Conservation (phyloP, 2,888 invertebrate species). For the Morpho deidamia region DNA sequence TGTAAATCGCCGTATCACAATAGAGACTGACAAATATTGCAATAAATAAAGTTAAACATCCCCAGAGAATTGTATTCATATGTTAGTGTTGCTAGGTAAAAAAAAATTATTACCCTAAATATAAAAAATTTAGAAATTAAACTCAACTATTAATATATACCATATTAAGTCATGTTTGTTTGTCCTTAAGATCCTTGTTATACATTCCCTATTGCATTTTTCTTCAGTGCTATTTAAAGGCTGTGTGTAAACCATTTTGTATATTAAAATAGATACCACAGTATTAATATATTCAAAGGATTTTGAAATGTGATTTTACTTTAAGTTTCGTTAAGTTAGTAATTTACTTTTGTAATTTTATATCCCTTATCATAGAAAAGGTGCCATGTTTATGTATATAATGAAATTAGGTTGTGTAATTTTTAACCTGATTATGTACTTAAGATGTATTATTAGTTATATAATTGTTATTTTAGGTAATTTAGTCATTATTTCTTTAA, state of each 20-base stretch:
- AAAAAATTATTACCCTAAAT: no score
- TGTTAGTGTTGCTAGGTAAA: no score
- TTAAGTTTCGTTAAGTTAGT: slow-evolving; percentile 9
- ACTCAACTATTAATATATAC: no score
- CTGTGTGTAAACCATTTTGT: slow-evolving; percentile 40
- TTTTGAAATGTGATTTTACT: slow-evolving; percentile 40
- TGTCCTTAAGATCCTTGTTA: not conserved
- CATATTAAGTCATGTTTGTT: no score
- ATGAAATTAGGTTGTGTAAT: slow-evolving; percentile 22
- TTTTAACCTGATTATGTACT: not conserved
- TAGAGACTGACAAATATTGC: no score
- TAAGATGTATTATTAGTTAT: no score
- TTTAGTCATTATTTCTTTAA: no score
- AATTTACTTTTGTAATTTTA: slow-evolving; percentile 9
- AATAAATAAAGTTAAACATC: no score
- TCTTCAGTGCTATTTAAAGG: slow-evolving; percentile 24
- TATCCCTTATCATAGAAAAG: slow-evolving; percentile 19
- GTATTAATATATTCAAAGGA: slow-evolving; percentile 45
- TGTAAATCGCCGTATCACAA: no score
- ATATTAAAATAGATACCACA: slow-evolving; percentile 28
- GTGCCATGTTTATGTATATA: slow-evolving; percentile 28
- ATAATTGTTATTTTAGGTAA: no score
- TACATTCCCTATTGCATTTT: slow-evolving; percentile 4
- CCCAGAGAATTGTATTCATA: no score
- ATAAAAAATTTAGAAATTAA: no score